Evolutionary conservation across 2,888 invertebrate genomes (phyloP).

Genomic region (Habrosyne pyritoides): DNA sequence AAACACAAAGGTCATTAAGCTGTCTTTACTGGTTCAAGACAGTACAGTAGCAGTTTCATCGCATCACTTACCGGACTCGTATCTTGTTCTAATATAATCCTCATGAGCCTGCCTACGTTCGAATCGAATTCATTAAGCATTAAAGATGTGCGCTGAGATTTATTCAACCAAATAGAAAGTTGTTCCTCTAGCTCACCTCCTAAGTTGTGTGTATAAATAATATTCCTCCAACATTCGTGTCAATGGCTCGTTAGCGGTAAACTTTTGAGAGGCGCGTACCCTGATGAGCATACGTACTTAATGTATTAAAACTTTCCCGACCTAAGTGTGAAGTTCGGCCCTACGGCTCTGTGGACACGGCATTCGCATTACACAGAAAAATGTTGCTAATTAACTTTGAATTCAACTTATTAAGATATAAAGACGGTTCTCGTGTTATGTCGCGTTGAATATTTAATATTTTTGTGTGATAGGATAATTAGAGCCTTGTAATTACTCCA

Average conservation of each 20-base stretch:
- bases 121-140: neutral
- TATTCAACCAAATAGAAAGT: conserved; percentile 1
- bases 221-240: conserved; percentile 35
- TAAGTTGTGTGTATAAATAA: neutral
- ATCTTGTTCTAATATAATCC: neutral
- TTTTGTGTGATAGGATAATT: neutral
- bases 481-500: neutral
- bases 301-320: conserved; percentile 73
- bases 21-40: no score
- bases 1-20: no score
- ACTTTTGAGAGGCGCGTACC: conserved; percentile 18
- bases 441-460: neutral
- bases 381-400: conserved; percentile 53
- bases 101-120: neutral
- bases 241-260: conserved; percentile 42
- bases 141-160: conserved; percentile 2
- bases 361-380: conserved; percentile 70
- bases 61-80: neutral
- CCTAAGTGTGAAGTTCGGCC: conserved; percentile 55
- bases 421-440: conserved; percentile 16
- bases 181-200: neutral
- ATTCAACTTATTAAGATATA: conserved; percentile 40
- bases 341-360: conserved; percentile 55
- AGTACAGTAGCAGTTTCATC: no score
- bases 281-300: conserved; percentile 31